Evolutionary conservation across 1,140 invertebrate species (phyloP), one percentile per base, ranked within the genome.

Genomic region (Neuroterus valhalla): DNA sequence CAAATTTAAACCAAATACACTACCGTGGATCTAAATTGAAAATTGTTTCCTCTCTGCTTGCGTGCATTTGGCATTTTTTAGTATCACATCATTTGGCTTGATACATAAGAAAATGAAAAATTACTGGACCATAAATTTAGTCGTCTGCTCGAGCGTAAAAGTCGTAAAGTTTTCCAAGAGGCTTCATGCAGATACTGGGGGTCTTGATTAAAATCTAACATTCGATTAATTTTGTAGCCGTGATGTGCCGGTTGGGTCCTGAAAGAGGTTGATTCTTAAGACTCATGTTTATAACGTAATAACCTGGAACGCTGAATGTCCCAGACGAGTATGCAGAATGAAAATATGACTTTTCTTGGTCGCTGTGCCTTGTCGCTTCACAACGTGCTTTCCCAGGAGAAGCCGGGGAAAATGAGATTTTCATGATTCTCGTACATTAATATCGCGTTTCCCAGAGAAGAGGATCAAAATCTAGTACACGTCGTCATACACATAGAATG

Each of bases 201-300:
- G 70, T 71, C 50, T 72, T 55, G 70, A 50, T 71, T 77, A 67
- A 62, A 62, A 62, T 62, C 31, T 55, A 73, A 52, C 62, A 19
- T 26, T 26, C 70, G 68, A 77, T 70, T 66, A 55, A 77, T 77
- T 73, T 26, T 50, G 55, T 74, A 77, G 73, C 66, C 19, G 66
- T 69, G 70, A 72, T 69, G 68, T 62, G 42, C 72, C 23, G 52
- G 72, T 77, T 50, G 71, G 66, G 68, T 62, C 62, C n/a, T 62
- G 42, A 68, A 50, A 43, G 66, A 74, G 44, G 67, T 68, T 67
- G 68, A 55, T 50, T 72, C 46, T 68, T 75, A 68, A 74, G 55
- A 68, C 74, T 62, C 68, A 75, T 75, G 77, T 78, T 78, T 78
- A 78, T 78, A 75, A 78, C 68, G 70, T 75, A 78, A 66, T 76